Evolutionary conservation across 2,888 invertebrate genomes (phyloP).

Genomic region (Temnothorax unifasciatus): DNA sequence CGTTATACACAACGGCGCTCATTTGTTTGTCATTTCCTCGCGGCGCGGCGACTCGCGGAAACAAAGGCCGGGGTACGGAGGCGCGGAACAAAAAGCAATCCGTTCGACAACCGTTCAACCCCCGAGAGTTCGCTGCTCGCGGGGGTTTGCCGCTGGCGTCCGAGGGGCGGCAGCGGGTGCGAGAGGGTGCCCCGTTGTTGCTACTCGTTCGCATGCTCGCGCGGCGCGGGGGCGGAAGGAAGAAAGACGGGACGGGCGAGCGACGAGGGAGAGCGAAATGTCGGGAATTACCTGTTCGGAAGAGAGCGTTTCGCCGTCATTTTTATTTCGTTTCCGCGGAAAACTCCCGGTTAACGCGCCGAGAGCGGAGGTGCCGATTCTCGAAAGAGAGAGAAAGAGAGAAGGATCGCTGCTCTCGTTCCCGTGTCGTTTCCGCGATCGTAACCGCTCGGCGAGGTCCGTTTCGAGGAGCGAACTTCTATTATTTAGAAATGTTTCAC

Average conservation of each 20-base stretch:
- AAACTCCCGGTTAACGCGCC: conserved; percentile 65
- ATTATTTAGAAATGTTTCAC: conserved; percentile 41
- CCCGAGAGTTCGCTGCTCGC: conserved; percentile 43
- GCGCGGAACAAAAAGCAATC: conserved; percentile 83
- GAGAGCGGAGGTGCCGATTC: conserved; percentile 39
- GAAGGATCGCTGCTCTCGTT: conserved; percentile 3
- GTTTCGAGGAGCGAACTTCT: conserved; percentile 17
- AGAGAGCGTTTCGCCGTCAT: conserved; percentile 81
- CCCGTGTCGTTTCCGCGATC: conserved; percentile 10
- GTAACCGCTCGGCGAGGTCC: conserved; percentile 2
- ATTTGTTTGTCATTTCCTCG: conserved; percentile 86
- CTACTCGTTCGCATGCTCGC: conserved; percentile 47
- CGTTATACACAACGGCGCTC: conserved; percentile 78
- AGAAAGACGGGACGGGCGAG: conserved; percentile 52
- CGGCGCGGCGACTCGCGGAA: conserved; percentile 79
- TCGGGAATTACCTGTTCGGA: conserved; percentile 84
- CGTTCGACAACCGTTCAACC: conserved; percentile 58
- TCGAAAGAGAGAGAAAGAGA: neutral
- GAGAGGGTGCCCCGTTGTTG: conserved; percentile 70
- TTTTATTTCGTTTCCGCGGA: conserved; percentile 79
- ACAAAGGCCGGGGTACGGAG: conserved; percentile 79
- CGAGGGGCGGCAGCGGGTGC: conserved; percentile 53
- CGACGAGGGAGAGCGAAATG: conserved; percentile 76
- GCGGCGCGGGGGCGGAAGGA: conserved; percentile 46
- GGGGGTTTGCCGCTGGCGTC: conserved; percentile 16